Conservation (phyloP, 2,113 vertebrate genomes). For the Amphilophus citrinellus region DNA sequence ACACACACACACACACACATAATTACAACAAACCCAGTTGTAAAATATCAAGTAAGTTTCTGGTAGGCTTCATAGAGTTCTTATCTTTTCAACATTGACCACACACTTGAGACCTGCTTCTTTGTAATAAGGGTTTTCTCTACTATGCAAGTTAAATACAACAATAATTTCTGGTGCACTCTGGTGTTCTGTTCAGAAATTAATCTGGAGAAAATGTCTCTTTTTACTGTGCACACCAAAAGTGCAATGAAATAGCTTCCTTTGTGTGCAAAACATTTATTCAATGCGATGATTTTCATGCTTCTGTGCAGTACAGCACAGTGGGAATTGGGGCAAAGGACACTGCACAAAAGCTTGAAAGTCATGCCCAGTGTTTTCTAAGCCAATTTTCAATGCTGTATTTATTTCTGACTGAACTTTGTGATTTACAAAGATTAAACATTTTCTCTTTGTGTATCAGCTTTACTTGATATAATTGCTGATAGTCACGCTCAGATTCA, state of each 20-base stretch:
- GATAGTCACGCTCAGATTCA: slow-evolving; percentile 3
- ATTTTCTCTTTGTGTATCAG: slow-evolving; percentile 5
- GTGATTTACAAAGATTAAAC: background rate
- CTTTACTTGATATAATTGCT: slow-evolving; percentile 7
- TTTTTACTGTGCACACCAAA: background rate
- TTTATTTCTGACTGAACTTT: slow-evolving; percentile 3
- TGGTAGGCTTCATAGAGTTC: no score
- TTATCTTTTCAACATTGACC: background rate
- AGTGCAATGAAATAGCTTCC: background rate
- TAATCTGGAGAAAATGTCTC: background rate
- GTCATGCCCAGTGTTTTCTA: background rate
- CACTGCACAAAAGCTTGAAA: background rate
- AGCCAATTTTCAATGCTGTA: slow-evolving; percentile 1
- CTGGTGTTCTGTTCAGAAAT: background rate
- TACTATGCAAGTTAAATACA: background rate
- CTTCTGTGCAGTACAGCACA: background rate
- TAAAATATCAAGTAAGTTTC: background rate
- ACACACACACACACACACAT: no score
- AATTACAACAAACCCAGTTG: background rate
- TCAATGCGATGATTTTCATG: no score
- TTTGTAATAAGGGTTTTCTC: background rate
- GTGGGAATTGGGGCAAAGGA: background rate
- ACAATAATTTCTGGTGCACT: background rate
- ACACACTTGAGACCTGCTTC: background rate
- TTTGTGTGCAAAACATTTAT: background rate